Base-by-base conservation (phyloP, 2,797 vertebrate species). In the Gallinago nigripennis region DNA sequence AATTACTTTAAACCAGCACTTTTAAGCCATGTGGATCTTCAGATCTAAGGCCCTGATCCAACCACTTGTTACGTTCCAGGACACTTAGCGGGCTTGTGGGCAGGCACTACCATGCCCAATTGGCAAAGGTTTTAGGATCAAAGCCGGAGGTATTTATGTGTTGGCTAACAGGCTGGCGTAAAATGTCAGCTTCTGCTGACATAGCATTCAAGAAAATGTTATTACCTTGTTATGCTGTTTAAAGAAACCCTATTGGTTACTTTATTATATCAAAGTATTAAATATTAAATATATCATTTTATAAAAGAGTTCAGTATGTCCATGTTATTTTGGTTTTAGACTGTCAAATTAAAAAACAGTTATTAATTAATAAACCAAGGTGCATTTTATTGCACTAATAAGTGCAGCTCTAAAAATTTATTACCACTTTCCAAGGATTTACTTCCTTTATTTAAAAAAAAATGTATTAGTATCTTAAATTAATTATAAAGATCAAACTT, bases 321-420 rank as follows among this genome's bases (percentile, higher is more conserved):
- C 11, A 1, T 68, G n/a, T 28, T 88, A 48, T 58, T 94, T 92
- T 81, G 37, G 1, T 30, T 89, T 82, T 66, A 72, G 30, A 66
- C 7, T 24, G 6, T 46, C 56, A 94, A 73, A 82, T 84, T 72
- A 16, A 45, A 93, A 93, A 71, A 3, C 15, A n/a, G 30, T 56
- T 61, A 77, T 30, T 73, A 92, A 92, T 90, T 83, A 92, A 89
- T 90, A 91, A 91, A 73, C 10, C 24, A 73, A 66, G 28, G 63
- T 79, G 16, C 16, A 66, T 92, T 95, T 94, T 82, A 85, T 68
- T 92, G 43, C 63, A 20, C 6, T 66, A 83, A 11, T 51, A 91
- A 82, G 37, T 64, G 41, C 56, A 84, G 24, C 35, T 64, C 51
- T 89, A 90, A 94, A 93, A 73, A 48, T 93, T 82, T 95, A 91